Conservation (phyloP, 2,797 vertebrate species). For the Arrhamphus sclerolepis region DNA sequence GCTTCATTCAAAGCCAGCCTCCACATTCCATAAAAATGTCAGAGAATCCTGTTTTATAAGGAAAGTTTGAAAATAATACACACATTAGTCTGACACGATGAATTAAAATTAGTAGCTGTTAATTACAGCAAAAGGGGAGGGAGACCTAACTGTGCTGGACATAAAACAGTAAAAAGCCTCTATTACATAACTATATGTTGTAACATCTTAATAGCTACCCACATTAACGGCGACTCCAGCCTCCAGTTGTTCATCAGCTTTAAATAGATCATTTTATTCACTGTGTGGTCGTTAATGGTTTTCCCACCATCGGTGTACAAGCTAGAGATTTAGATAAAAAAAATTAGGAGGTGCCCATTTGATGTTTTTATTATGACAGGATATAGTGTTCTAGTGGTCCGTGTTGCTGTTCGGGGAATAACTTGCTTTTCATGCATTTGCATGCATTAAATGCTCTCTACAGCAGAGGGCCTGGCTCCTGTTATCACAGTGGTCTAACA, state of each 20-base stretch:
- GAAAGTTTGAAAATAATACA: background rate
- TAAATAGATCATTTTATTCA: slow-evolving; percentile 5
- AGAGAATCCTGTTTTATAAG: slow-evolving; percentile 9
- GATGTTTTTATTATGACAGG: background rate
- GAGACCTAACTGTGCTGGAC: slow-evolving; percentile 5
- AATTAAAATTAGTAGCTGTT: slow-evolving; percentile 30
- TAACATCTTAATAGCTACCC: slow-evolving; percentile 46
- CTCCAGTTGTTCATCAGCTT: slow-evolving; percentile 15
- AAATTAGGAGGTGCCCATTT: background rate
- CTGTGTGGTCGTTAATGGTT: background rate
- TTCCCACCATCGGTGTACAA: background rate
- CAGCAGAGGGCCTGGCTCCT: no score
- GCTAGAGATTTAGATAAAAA: background rate
- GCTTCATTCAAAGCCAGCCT: no score
- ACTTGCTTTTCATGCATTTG: background rate
- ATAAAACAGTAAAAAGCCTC: slow-evolving; percentile 40
- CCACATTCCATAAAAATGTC: no score
- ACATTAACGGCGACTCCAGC: slow-evolving; percentile 36
- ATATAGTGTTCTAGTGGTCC: background rate
- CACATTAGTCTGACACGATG: slow-evolving; percentile 16
- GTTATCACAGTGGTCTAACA: background rate
- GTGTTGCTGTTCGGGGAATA: background rate
- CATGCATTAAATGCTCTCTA: background rate
- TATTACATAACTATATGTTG: slow-evolving; percentile 55
- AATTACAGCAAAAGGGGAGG: slow-evolving; percentile 29